These are phyloP conservation scores for Corydoras sp. DNA, from an alignment of 2,113 vertebrate species.

Conservation along the genomic window DNA sequence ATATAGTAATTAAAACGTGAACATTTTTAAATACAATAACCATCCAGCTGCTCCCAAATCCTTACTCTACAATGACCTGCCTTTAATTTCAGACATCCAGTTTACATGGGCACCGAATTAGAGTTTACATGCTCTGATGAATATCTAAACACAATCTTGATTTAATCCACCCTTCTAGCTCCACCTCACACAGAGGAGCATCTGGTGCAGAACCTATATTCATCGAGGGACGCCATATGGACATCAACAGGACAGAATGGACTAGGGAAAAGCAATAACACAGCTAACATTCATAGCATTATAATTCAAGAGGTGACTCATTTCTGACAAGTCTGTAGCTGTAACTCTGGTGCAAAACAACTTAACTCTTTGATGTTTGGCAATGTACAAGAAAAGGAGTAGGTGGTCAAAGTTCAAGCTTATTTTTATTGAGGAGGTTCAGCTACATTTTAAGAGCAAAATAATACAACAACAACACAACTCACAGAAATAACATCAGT, in stretches of 20 bases:
- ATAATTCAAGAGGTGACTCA: conserved; percentile 1
- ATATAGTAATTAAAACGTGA: too few species aligned
- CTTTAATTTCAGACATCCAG: too few species aligned
- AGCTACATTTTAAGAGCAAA: not conserved
- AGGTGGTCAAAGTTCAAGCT: not conserved
- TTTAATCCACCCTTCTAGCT: not conserved
- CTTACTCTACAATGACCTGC: too few species aligned
- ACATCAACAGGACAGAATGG: conserved; percentile 11
- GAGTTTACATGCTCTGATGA: too few species aligned
- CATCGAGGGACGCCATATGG: conserved; percentile 12
- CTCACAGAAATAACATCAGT: too few species aligned
- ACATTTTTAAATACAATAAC: too few species aligned
- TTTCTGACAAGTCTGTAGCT: conserved; percentile 5
- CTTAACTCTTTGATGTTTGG: not conserved
- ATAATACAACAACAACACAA: not conserved
- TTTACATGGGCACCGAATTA: conserved; percentile 10
- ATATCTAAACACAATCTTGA: not conserved
- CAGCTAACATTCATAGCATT: not conserved
- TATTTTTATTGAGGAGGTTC: not conserved
- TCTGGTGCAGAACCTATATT: not conserved
- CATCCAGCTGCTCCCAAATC: too few species aligned
- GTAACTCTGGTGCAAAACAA: not conserved
- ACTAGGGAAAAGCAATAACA: not conserved
- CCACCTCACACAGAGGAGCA: not conserved
- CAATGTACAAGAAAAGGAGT: not conserved